Evolutionary conservation across 2,113 vertebrate species (phyloP).

Genomic region (Phyllostomus discolor): DNA sequence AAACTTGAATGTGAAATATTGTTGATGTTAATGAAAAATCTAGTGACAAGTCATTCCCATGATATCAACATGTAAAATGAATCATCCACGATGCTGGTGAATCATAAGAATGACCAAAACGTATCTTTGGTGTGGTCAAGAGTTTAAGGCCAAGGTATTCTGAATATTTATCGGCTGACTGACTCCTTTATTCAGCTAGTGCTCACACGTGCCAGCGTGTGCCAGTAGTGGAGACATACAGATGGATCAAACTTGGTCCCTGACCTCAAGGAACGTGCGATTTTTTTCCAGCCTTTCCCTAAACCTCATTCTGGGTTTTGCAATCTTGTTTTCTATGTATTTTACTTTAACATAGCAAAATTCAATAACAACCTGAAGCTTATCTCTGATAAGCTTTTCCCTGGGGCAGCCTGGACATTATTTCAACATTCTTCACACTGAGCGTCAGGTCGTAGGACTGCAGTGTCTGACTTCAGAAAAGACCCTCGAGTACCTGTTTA

Average conservation of each 20-base stretch:
- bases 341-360: constrained; percentile 30
- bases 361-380: neutral
- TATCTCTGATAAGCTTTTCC: neutral
- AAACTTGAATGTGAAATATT: constrained; percentile 9
- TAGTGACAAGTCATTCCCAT: neutral
- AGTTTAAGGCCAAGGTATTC: neutral
- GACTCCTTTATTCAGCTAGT: neutral
- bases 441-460: neutral
- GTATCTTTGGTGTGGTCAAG: neutral
- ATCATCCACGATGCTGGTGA: neutral
- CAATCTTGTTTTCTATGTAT: neutral
- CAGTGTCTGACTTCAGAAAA: neutral
- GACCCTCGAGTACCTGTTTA: neutral
- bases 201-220: neutral
- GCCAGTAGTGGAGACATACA: neutral
- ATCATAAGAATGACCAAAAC: neutral
- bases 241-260: neutral
- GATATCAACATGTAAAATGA: neutral
- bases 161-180: neutral
- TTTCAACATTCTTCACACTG: neutral
- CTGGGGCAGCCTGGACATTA: neutral
- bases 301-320: neutral
- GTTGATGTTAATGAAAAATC: constrained; percentile 9
- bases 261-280: neutral
- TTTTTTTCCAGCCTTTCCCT: neutral